Base-by-base conservation (phyloP, 2,888 invertebrate genomes). In the Acrobasis consociella region DNA sequence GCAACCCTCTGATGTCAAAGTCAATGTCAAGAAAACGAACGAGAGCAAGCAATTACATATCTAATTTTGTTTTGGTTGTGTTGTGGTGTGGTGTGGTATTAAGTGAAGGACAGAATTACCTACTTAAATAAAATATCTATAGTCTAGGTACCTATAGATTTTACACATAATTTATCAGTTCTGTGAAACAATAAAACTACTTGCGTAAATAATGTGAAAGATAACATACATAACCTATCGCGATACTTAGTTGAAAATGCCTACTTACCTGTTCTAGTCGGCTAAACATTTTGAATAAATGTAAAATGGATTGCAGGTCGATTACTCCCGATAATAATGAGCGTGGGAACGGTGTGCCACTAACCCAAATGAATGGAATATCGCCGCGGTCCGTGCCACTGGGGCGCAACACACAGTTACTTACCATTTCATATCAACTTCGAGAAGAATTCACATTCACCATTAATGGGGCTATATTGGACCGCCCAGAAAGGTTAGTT, bases 341-440 rank as follows among this genome's bases (percentile, higher is more conserved):
- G 42, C 56, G 56, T 56, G 56, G 56, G 56, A 56, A 16, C 39
- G 55, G 55, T 56, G 56, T 56, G n/a, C 42, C 56, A 22, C 17
- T 56, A 17, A 56, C 56, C 42, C 42, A 56, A 56, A 56, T 56
- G 56, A 56, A 56, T 22, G 56, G 56, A 42, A 56, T 22, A 42
- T 42, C 42, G 42, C 11, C 56, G 22, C 42, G 42, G 56, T 16
- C 16, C 16, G 17, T 16, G 42, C 39, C 56, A 42, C 56, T 17
- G 42, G 42, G 56, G 56, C 56, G 42, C 42, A 56, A 16, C 17
- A 56, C 42, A 22, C 56, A 56, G 22, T 17, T 56, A 42, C 39
- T 56, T 16, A 56, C 56, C 42, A 42, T 56, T 16, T 56, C 56
- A 5, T 56, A 56, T 42, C 39, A 56, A 56, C 56, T 56, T 13